Conservation (phyloP, 2,113 vertebrate species). For the Gallinago media region DNA sequence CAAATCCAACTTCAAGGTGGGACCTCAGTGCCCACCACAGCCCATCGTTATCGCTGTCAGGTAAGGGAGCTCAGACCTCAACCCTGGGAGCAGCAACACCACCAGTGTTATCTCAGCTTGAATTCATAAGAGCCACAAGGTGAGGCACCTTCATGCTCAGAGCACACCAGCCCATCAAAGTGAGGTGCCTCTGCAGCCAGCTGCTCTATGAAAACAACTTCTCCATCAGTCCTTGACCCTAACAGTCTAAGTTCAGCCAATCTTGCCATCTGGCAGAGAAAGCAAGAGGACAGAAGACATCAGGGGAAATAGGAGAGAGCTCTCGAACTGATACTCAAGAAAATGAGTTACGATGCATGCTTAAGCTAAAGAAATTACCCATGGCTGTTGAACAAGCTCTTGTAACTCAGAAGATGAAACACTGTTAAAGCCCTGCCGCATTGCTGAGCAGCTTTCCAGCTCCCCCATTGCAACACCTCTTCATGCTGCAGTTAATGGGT, state of each 20-base stretch:
- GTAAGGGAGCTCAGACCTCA: background rate
- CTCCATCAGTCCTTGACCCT: background rate
- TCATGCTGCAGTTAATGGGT: background rate
- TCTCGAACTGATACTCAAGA: background rate
- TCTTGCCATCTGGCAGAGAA: background rate
- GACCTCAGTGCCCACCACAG: background rate
- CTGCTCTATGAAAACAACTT: background rate
- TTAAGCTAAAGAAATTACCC: background rate
- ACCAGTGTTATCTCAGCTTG: background rate
- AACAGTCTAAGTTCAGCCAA: background rate
- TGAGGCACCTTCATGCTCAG: background rate
- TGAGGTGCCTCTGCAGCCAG: background rate
- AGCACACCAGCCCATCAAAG: background rate
- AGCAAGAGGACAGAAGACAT: background rate
- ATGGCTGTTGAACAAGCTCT: background rate
- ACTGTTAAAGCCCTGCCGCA: background rate
- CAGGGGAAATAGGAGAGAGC: background rate
- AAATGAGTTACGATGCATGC: background rate
- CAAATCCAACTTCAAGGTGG: background rate
- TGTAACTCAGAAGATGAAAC: background rate
- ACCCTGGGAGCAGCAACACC: background rate
- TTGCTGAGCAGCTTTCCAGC: background rate
- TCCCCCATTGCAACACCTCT: accelerated
- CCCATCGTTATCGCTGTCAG: too few relatives aligned
- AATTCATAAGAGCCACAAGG: background rate